Base-by-base conservation (phyloP, 2,113 vertebrate genomes). In the Willisornis vidua region DNA sequence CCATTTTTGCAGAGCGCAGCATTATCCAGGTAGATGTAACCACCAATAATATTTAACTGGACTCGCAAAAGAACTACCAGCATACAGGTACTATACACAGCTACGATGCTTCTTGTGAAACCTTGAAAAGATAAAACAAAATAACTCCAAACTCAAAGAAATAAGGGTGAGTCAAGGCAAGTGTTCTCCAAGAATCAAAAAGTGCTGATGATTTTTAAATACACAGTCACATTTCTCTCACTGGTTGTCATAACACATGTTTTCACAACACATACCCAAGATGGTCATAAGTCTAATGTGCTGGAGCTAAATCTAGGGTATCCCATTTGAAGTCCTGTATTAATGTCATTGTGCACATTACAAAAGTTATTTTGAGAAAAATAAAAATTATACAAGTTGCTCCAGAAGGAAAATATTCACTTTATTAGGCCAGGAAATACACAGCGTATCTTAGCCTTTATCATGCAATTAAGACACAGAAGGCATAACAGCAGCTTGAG, bases 1-100 rank as follows among this genome's bases (percentile, higher is more conserved):
- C 97, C 96, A 8, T 98, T 99, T 96, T 98, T 99, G 86, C 98
- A 97, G 59, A 98, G 96, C 19, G 98, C 97, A 22, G 99, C 99
- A 93, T 99, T 99, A 90, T 99, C 99, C 94, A 99, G 97, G 97
- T 99, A 99, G 97, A 99, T 98, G 95, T 99, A 99, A 24, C 99
- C 99, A 12, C 99, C 99, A 25, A 99, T 99, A 96, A 99, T 99
- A 97, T 99, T 99, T 66, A 99, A 89, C 96, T 99, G 99, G 55
- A 99, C 98, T 25, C 99, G 95, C 71, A 99, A 92, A 31, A 99
- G 98, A 55, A 99, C 98, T 35, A 99, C 99, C 87, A 99, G 97
- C 99, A 99, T 99, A 80, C 99, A 99, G 52, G 99, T 99, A 88
- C 99, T 99, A 92, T 99, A 99, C 9, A 99, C 98, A 18, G 98